Conservation (phyloP, 2,797 vertebrate species). For the Paguma larvata region DNA sequence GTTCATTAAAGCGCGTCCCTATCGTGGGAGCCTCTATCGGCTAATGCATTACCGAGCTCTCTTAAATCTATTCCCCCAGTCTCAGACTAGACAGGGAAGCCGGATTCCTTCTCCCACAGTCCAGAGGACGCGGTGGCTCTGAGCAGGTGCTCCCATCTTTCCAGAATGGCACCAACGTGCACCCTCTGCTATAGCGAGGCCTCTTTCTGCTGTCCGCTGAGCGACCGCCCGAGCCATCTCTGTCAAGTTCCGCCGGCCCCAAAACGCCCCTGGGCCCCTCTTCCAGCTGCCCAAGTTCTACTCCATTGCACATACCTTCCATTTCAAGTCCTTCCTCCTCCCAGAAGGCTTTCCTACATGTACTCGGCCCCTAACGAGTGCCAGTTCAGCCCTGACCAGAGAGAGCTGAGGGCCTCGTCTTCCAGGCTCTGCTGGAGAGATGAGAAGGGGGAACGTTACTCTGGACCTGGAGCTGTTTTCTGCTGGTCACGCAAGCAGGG, state of each 20-base stretch:
- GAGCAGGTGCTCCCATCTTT: not conserved
- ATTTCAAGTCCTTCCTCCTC: not conserved
- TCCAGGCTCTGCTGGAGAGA: not conserved
- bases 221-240: not conserved
- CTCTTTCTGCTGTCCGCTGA: not conserved
- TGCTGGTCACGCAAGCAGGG: not conserved
- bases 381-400: not conserved
- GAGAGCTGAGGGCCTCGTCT: not conserved
- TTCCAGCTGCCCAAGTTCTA: not conserved
- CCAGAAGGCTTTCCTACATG: not conserved
- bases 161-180: fast-evolving
- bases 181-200: not conserved
- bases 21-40: not conserved
- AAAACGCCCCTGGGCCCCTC: not conserved
- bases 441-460: not conserved
- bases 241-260: not conserved
- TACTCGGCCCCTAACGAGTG: not conserved
- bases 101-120: not conserved
- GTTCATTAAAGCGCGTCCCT: not conserved
- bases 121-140: not conserved
- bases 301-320: not conserved
- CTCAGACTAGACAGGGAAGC: not conserved
- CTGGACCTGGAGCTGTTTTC: not conserved
- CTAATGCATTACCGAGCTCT: not conserved
- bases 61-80: not conserved